Percentiles rank a stretch among this genome's conserved stretches.
Evolutionary conservation across 2,888 invertebrate genomes (phyloP).

Genomic region (Onchidella celtica): DNA sequence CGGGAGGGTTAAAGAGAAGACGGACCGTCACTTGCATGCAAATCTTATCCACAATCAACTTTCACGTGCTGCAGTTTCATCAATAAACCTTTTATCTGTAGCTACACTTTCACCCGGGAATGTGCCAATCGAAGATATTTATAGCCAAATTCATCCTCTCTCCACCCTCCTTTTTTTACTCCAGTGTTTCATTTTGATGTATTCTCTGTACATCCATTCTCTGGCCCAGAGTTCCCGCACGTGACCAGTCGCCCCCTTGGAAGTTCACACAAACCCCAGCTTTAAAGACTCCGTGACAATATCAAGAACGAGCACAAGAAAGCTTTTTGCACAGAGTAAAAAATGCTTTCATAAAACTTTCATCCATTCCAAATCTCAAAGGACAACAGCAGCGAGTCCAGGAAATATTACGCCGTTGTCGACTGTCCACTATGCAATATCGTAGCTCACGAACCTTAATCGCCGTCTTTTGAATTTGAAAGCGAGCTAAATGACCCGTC

Average conservation of each 20-base stretch:
- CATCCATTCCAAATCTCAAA: slow-evolving; percentile 4
- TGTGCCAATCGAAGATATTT: too few relatives aligned
- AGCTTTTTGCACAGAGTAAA: slow-evolving; percentile 1
- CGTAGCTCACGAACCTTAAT: slow-evolving; percentile 33
- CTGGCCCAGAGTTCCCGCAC: neutral
- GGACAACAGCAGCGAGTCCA: slow-evolving; percentile 3
- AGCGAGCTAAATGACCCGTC: slow-evolving; percentile 39
- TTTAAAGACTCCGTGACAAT: neutral
- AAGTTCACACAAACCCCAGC: neutral
- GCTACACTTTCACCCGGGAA: too few relatives aligned
- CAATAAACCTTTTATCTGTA: too few relatives aligned
- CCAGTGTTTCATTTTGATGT: too few relatives aligned
- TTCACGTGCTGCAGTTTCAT: too few relatives aligned
- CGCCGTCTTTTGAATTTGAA: slow-evolving; percentile 42
- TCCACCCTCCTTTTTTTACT: too few relatives aligned
- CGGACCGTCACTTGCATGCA: too few relatives aligned
- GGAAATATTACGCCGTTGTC: slow-evolving; percentile 13
- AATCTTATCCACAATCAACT: too few relatives aligned
- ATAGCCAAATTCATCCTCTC: too few relatives aligned
- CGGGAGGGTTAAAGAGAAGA: too few relatives aligned
- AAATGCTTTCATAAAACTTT: neutral
- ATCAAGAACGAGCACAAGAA: neutral
- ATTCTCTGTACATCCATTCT: neutral
- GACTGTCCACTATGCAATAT: slow-evolving; percentile 29
- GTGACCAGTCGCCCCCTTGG: neutral